Percentiles rank a stretch among this genome's conserved stretches.
phyloP scores from a whole-genome alignment of 2,888 invertebrate genomes.

The Stenichneumon culpator region DNA sequence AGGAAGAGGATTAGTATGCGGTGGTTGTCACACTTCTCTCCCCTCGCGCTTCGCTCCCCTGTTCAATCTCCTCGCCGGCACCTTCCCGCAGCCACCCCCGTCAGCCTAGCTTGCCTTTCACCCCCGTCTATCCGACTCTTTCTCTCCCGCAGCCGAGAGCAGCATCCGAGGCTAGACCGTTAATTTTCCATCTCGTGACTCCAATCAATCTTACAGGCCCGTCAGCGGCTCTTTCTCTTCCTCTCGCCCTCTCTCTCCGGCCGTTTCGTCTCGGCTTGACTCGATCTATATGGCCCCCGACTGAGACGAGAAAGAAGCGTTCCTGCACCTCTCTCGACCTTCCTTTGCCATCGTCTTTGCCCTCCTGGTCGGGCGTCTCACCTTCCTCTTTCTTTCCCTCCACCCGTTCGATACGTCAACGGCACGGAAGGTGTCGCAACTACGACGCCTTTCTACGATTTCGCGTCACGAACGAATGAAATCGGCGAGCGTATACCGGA shows the following conservation, averaged over 20 bases:
- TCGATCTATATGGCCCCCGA: not conserved
- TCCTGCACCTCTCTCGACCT: not conserved
- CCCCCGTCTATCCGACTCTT: slow-evolving; percentile 20
- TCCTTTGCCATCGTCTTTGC: slow-evolving; percentile 18
- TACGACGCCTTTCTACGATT: slow-evolving; percentile 30
- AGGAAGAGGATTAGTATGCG: slow-evolving; percentile 81
- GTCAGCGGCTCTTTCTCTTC: slow-evolving; percentile 76
- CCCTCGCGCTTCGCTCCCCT: slow-evolving; percentile 70
- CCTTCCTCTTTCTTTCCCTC: not conserved
- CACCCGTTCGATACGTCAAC: slow-evolving; percentile 31
- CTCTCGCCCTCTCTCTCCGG: slow-evolving; percentile 8
- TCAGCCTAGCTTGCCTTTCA: slow-evolving; percentile 15
- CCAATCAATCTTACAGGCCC: slow-evolving; percentile 83
- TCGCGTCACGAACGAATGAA: slow-evolving; percentile 50
- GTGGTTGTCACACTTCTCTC: slow-evolving; percentile 79
- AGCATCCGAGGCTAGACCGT: slow-evolving; percentile 80
- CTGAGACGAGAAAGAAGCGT: slow-evolving; percentile 25
- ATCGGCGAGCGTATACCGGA: slow-evolving; percentile 19
- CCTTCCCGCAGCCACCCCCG: slow-evolving; percentile 15
- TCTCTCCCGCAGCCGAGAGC: slow-evolving; percentile 65
- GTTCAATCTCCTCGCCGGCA: slow-evolving; percentile 65
- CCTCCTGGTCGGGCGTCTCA: slow-evolving; percentile 23
- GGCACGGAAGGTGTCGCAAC: slow-evolving; percentile 9
- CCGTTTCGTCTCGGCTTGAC: slow-evolving; percentile 15
- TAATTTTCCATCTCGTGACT: slow-evolving; percentile 85